Base-by-base conservation (phyloP, 2,113 vertebrate genomes). In the Thinocorus orbignyianus region DNA sequence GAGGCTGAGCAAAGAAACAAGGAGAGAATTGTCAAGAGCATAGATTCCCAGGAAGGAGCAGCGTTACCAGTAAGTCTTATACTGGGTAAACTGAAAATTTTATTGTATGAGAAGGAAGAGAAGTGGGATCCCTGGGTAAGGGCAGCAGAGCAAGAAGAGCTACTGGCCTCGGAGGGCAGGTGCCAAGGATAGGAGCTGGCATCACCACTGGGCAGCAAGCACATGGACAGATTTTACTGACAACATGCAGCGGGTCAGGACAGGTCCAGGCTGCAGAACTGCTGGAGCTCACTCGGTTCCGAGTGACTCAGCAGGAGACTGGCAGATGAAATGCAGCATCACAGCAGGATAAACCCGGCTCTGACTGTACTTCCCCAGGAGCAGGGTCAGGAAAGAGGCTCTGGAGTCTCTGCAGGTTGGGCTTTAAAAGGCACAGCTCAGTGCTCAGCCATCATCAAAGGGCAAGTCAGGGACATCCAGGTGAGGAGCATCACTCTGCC, bases 271-370 rank as follows among this genome's bases (percentile, higher is more conserved):
- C 48, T 72, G 73, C 33, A 5, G 77, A 83, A 58, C 68, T 77
- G 68, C 77, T 25, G 83, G 48, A 83, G 81, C 68, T 93, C 39
- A 3, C 33, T 19, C 26, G 64, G 46, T 72, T 65, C 69, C 0
- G 4, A 60, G 55, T 89, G 88, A 87, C 88, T 91, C 88, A 92
- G 81, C 84, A 87, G 69, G 84, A 90, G 81, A n/a, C 54, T 31
- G 58, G 88, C 77, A 70, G 90, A 44, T 41, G 64, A 78, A 84
- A 17, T 22, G 22, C 25, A 9, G 68, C 72, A 18, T 35, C 78
- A 0, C 1, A 30, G 65, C 2, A 6, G 79, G 82, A 17, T 88
- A 28, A 79, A 13, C 79, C 89, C 3, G 0, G 3, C 0, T 2
- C 80, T 28, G 9, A 4, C 41, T 46, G 49, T 3, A 8, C 61